These are phyloP conservation scores for Ophraella communa DNA, from an alignment of 2,888 invertebrate species.

Conservation along the genomic window DNA sequence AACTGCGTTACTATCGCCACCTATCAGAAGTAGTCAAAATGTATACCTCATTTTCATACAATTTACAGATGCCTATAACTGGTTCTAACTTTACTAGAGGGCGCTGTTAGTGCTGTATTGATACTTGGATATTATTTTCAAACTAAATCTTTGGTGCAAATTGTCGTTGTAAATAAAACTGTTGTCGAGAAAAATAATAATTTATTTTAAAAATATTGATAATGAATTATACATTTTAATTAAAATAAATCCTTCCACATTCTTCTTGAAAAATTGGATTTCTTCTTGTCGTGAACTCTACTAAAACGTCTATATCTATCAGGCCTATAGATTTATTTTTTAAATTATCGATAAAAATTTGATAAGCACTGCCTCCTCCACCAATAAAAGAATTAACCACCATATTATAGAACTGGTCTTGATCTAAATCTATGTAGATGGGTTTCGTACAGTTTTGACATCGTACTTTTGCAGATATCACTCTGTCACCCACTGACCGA, in stretches of 20 bases:
- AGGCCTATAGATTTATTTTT: slow-evolving; percentile 60
- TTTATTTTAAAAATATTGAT: too few species aligned
- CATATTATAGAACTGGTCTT: slow-evolving; percentile 70
- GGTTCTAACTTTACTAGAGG: too few species aligned
- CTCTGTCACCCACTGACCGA: slow-evolving; percentile 65
- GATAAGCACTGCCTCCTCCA: slow-evolving; percentile 73
- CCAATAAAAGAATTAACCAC: slow-evolving; percentile 68
- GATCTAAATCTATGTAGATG: slow-evolving; percentile 66
- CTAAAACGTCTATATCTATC: slow-evolving; percentile 64
- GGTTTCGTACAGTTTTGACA: slow-evolving; percentile 72
- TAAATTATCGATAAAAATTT: slow-evolving; percentile 61
- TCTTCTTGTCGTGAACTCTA: slow-evolving; percentile 62
- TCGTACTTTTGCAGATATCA: slow-evolving; percentile 63
- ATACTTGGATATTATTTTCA: too few species aligned
- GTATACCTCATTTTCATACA: too few species aligned
- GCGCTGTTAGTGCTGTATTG: too few species aligned
- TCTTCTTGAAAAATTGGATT: slow-evolving; percentile 62
- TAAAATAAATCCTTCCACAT: slow-evolving; percentile 63
- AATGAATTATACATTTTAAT: not conserved
- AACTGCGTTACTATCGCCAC: not conserved
- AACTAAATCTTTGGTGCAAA: too few species aligned
- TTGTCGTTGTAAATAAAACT: too few species aligned
- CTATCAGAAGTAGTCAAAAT: too few species aligned
- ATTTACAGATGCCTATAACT: too few species aligned
- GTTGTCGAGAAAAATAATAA: too few species aligned